Evolutionary conservation across 2,797 vertebrate species (phyloP), one percentile per base, ranked within the genome.

Genomic region (Peromyscus aztecus): DNA sequence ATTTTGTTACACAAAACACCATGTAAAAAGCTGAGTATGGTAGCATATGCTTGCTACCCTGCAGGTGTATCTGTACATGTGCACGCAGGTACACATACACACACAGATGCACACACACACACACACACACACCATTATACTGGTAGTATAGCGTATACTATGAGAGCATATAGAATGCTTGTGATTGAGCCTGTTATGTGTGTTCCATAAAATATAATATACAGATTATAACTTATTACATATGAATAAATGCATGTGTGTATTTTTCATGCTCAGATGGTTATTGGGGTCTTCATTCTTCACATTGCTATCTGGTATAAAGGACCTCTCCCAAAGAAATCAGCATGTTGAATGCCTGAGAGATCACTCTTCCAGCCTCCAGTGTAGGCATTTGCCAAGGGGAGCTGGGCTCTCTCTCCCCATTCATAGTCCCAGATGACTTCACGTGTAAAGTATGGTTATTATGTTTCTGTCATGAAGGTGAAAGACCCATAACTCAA

Each of bases 401-500:
- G 59, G 40, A 95, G 29, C 21, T 34, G 49, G 84, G 87, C n/a
- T 88, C 49, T 29, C 23, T 29, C 75, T 96, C 94, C 5, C 34
- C 40, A 83, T 77, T 96, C 71, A 76, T 34, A 89, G 24, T 80
- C 16, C 4, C 7, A 29, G 92, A 97, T 94, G 93, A 80, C 96
- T 89, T 96, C 81, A 91, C 29, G 81, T 96, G 49, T 90, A 94
- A 98, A 97, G 80, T 63, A 80, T 75, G 90, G 81, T 90, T 98
- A 94, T 97, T 97, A 98, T 94, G 92, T 97, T 98, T 98, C 97
- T 98, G 96, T 97, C 97, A 95, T 9, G 80, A 95, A 96, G 96
- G 94, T 94, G 96, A 98, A 98, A 97, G 92, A 97, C 40, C 67
- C 94, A 92, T 97, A 98, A 97, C 87, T 98, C 97, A 97, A 92